Base-by-base conservation (phyloP, 2,797 vertebrate species). In the Ispidina lecontei region DNA sequence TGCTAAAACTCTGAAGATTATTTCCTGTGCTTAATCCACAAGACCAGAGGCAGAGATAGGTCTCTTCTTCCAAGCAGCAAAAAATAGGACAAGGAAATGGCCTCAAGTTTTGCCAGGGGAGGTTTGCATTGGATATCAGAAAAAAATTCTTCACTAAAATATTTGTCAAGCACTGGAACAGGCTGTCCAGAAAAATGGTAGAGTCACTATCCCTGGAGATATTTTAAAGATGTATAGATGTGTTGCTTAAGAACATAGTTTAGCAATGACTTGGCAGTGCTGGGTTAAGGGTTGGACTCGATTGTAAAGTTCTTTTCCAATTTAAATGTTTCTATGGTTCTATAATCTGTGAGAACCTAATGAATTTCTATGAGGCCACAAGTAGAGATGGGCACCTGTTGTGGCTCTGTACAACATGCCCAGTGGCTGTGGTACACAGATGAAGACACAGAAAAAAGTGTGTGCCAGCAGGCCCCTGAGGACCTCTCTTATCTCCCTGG, bases 391-490 rank as follows among this genome's bases (percentile, higher is more conserved):
- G 18, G 20, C 12, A 41, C 14, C 29, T 2, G 0, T 14, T 14
- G 25, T 19, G 31, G 14, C 52, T 56, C 7, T 26, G 19, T 35
- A 8, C 23, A 23, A 1, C 2, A 2, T 3, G 25, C 14, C 9
- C 12, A 6, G 25, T 9, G 49, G 5, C 43, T 84, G 35, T 17
- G 7, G 4, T 2, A 60, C 4, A 15, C 8, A 29, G 5, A 18
- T 3, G 19, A 68, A 60, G 4, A 12, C 35, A 2, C 22, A 47
- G 47, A 33, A n/a, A 12, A 46, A 41, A 29, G 41, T 31, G 47
- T 14, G 4, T 3, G 10, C 5, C 1, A 29, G 12, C 4, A 44
- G 5, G 6, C 3, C 8, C 2, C 2, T 0, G 1, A 16, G 10
- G 5, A 8, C 10, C 15, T 52, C 33, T 73, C 15, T 18, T 28